Evolutionary conservation across 1,140 invertebrate species (phyloP).

Genomic region (Drosophila oshimai): DNA sequence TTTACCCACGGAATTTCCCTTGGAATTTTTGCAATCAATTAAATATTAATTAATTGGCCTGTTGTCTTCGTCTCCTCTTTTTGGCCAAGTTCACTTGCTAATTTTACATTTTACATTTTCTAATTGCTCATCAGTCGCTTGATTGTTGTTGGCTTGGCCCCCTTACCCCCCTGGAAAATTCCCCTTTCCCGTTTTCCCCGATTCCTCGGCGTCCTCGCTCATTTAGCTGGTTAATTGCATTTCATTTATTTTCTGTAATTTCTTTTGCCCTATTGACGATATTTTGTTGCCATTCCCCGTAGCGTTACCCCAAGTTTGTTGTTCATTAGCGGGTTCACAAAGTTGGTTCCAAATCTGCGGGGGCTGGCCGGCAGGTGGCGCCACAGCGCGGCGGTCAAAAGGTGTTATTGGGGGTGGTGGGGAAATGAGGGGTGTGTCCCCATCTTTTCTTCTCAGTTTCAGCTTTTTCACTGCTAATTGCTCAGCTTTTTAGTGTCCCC

Average conservation of each 20-base stretch:
- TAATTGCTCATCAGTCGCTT: conserved; percentile 67
- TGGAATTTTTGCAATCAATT: conserved; percentile 63
- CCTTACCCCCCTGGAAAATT: neutral
- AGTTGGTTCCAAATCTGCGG: conserved; percentile 30
- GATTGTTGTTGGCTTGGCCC: conserved; percentile 60
- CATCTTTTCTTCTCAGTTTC: neutral
- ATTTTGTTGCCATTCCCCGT: conserved; percentile 46
- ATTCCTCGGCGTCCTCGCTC: conserved; percentile 18
- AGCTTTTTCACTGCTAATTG: conserved; percentile 15
- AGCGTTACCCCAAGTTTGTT: conserved; percentile 36
- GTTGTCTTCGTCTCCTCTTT: neutral
- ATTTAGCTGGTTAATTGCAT: conserved; percentile 73
- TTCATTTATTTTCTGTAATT: conserved; percentile 51
- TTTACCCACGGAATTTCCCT: neutral
- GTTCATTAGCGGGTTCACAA: conserved; percentile 66
- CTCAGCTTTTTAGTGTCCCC: neutral
- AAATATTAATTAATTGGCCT: conserved; percentile 74
- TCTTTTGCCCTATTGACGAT: conserved; percentile 40
- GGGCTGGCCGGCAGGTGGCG: neutral
- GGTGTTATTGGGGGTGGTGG: conserved; percentile 1
- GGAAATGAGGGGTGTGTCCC: neutral
- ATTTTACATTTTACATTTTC: conserved; percentile 64
- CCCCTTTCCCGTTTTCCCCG: neutral
- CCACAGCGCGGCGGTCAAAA: neutral
- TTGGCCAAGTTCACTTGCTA: conserved; percentile 14